Conservation (phyloP, 2,888 invertebrate genomes). For the Tridacna crocea region DNA sequence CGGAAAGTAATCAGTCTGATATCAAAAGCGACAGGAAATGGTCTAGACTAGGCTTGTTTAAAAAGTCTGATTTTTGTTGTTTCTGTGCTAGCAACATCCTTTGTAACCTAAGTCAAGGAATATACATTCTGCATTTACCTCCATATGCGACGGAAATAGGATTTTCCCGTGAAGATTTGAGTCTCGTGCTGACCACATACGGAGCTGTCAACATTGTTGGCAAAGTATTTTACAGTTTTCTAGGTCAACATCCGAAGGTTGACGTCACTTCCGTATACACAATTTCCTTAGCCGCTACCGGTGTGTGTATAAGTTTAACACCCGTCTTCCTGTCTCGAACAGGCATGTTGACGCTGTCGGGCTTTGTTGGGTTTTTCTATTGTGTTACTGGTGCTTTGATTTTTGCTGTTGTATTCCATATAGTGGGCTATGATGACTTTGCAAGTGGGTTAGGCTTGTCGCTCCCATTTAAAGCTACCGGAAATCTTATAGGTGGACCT, state of each 20-base stretch:
- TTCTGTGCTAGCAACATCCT: conserved; percentile 53
- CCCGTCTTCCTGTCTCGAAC: conserved; percentile 37
- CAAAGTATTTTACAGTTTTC: conserved; percentile 40
- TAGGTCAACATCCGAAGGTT: conserved; percentile 50
- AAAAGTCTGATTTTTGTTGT: conserved; percentile 38
- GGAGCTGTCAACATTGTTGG: conserved; percentile 44
- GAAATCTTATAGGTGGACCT: conserved; percentile 53
- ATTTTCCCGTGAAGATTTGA: conserved; percentile 37
- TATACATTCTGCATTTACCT: conserved; percentile 50
- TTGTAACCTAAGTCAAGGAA: conserved; percentile 33
- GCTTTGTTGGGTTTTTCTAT: conserved; percentile 47
- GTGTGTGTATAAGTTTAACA: conserved; percentile 34
- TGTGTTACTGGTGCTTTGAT: conserved; percentile 52
- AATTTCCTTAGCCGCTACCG: conserved; percentile 38
- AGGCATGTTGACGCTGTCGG: conserved; percentile 44
- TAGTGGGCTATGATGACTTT: conserved; percentile 50
- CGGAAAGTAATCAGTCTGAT: conserved; percentile 1
- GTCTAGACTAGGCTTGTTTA: conserved; percentile 28
- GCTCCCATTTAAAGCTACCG: conserved; percentile 50
- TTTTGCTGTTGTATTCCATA: conserved; percentile 37
- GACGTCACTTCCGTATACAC: conserved; percentile 36
- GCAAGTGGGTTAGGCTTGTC: conserved; percentile 50
- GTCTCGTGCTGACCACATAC: conserved; percentile 33
- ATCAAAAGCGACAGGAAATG: neutral
- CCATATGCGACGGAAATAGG: conserved; percentile 37